Evolutionary conservation across 2,888 invertebrate species (phyloP), one percentile per base, ranked within the genome.

Genomic region (Ornithoptera alexandrae): DNA sequence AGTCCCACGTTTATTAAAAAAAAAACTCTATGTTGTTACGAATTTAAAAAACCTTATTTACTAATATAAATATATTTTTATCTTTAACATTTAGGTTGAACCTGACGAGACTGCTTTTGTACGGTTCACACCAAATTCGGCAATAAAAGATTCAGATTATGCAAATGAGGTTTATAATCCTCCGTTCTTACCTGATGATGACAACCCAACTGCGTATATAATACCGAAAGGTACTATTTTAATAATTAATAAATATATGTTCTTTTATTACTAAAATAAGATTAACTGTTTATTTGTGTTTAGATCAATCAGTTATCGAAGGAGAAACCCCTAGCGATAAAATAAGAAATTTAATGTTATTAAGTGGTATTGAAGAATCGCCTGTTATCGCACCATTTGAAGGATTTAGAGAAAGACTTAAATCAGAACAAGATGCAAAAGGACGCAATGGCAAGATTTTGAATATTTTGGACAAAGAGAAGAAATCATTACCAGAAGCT

Each of bases 161-260:
- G 96, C 97, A n/a, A 96, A 97, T 79, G 96, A 97, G 88, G 93
- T 96, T 20, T 97, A 96, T 83, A 96, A 94, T 83, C 97, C 97
- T 36, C 95, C 96, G 68, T 79, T 93, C 71, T 85, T 89, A 62
- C 92, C 94, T 67, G 92, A 91, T 58, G 93, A 93, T 57, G 93
- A 93, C 73, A 88, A 89, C 70, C 84, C 85, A 12, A 78, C 84
- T 65, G 78, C 85, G 62, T 87, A 83, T 71, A 73, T 88, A 24
- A 71, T 78, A 71, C 74, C 83, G 18, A 85, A 88, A 85, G 88
- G 90, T 90, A 75, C 18, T 18, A 53, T n/a, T 53, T 53, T 53
- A 53, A 53, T 53, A 53, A 53, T 53, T 12, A 5, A 53, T 12
- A 46, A 15, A 15, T 18, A n/a, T 53, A 4, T 53, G 53, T n/a